Percentiles rank a stretch among this genome's conserved stretches.
phyloP scores from a whole-genome alignment of 2,797 vertebrate genomes.

The Paguma larvata region DNA sequence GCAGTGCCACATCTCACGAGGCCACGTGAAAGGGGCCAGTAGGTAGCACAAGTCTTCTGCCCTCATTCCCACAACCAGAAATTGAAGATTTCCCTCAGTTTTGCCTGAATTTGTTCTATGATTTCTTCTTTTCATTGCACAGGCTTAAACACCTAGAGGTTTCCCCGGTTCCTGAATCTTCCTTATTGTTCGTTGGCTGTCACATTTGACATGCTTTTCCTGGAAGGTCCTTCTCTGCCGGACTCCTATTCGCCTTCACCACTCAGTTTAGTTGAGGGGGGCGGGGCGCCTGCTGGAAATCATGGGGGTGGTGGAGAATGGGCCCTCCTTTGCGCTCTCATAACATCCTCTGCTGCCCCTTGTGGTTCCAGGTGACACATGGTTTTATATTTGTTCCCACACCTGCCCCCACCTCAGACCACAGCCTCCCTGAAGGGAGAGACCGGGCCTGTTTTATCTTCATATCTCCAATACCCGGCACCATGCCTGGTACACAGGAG shows the following conservation, averaged over 20 bases:
- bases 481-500: not conserved
- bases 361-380: slow-evolving; percentile 18
- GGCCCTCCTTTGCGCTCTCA: not conserved
- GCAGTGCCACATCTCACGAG: slow-evolving; percentile 25
- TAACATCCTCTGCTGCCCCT: slow-evolving; percentile 16
- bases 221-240: slow-evolving; percentile 61
- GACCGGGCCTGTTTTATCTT: not conserved
- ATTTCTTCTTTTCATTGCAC: slow-evolving; percentile 52
- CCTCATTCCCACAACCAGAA: slow-evolving; percentile 7
- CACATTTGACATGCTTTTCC: slow-evolving; percentile 63
- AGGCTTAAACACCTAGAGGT: slow-evolving; percentile 57
- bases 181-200: slow-evolving; percentile 45
- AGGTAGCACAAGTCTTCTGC: not conserved
- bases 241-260: not conserved
- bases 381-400: slow-evolving; percentile 1
- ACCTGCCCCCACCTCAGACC: not conserved
- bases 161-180: slow-evolving; percentile 55
- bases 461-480: not conserved
- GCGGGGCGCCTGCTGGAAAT: not conserved
- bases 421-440: not conserved
- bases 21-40: not conserved
- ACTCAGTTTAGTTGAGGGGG: not conserved
- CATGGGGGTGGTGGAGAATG: not conserved
- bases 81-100: slow-evolving; percentile 37
- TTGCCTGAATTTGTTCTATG: slow-evolving; percentile 51